Evolutionary conservation across 1,140 invertebrate species (phyloP).

Genomic region (Coenobita brevimanus): DNA sequence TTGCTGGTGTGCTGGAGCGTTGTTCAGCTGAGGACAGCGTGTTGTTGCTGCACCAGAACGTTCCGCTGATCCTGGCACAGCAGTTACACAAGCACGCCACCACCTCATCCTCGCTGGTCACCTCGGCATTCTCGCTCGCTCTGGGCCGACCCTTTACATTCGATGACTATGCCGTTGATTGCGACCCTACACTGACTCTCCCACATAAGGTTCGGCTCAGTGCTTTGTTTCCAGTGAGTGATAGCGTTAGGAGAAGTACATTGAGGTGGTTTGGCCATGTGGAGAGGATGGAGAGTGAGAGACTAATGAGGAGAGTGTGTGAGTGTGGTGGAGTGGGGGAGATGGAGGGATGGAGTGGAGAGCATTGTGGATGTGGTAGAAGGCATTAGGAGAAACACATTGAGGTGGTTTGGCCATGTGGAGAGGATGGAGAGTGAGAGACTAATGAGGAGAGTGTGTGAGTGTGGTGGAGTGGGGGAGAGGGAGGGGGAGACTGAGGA

Average conservation of each 20-base stretch:
- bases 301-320: too few relatives aligned
- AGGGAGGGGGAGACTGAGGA: too few relatives aligned
- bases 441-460: too few relatives aligned
- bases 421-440: too few relatives aligned
- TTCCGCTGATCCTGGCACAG: conserved; percentile 48
- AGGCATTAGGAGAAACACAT: too few relatives aligned
- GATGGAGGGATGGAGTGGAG: too few relatives aligned
- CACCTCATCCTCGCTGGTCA: conserved; percentile 28
- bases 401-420: too few relatives aligned
- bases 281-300: too few relatives aligned
- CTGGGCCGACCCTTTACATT: conserved; percentile 47
- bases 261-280: too few relatives aligned
- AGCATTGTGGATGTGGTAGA: not conserved
- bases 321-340: too few relatives aligned
- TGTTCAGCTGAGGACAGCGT: conserved; percentile 52
- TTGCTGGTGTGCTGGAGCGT: conserved; percentile 44
- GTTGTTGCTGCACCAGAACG: conserved; percentile 43
- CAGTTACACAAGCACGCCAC: conserved; percentile 50
- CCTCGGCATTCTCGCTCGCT: conserved; percentile 50
- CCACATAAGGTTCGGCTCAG: conserved; percentile 2
- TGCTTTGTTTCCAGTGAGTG: not conserved
- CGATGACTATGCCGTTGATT: conserved; percentile 57
- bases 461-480: too few relatives aligned
- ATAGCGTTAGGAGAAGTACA: too few relatives aligned
- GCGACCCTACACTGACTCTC: conserved; percentile 50